Evolutionary conservation across 1,140 invertebrate genomes (phyloP), one percentile per base, ranked within the genome.

Genomic region (Conopomorpha cramerella): DNA sequence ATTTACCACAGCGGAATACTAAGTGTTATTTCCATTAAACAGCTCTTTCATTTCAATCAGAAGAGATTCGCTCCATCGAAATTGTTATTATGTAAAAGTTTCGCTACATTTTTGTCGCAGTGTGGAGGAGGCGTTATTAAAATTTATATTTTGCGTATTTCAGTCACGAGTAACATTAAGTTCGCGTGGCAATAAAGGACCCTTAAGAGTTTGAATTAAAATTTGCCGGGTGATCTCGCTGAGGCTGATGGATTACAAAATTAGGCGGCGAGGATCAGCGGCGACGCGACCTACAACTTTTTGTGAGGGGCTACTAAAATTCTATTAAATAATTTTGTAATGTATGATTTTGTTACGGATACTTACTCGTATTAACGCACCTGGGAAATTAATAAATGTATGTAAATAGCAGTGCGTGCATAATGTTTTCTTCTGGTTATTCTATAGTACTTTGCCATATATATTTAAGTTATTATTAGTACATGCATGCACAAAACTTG

Each of bases 121-220:
- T 38, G 44, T 32, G 34, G 40, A 56, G 63, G 64, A 52, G 58
- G 40, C 41, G 53, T 34, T 70, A 71, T 72, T 74, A 70, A 74
- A 74, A 72, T 68, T 61, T 49, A 70, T 70, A 64, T 64, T 63
- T 66, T 49, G 51, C n/a, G 64, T 51, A 72, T 66, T 76, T 67
- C 54, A 63, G 71, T 76, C 71, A 76, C 71, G 71, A 49, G 55
- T 71, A 64, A 76, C 71, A 76, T 76, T 76, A 76, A 65, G 54
- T 68, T 65, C 45, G 34, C 49, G 50, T 53, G 49, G 57, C 62
- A 66, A 72, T 72, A 72, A 67, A 72, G 61, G 50, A 50, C 60
- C 64, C 55, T 71, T 68, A 70, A 63, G 55, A 55, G 53, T 48
- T 61, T 64, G 63, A 76, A 76, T 76, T 76, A 76, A 76, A 76